Base-by-base conservation (phyloP, 2,888 invertebrate genomes). In the Rhaphigaster nebulosa region DNA sequence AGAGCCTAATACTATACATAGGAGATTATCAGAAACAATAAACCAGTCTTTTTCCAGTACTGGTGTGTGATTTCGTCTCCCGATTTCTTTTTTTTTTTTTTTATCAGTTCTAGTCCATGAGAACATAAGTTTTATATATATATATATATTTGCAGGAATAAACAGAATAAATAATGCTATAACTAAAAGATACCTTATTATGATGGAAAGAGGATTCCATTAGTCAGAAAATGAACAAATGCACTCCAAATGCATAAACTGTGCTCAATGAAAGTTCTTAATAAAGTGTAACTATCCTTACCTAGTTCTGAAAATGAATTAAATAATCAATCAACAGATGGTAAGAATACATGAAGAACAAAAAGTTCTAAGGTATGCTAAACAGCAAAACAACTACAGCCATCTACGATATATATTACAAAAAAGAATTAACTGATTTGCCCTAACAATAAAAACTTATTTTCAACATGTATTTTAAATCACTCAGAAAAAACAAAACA, bases 191-290 rank as follows among this genome's bases (percentile, higher is more conserved):
- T 76, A 76, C 70, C 70, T 76, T 76, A 34, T 38, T 26, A 76
- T 76, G 70, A 76, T 76, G 70, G 70, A 76, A 76, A 10, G 70
- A 76, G 38, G 23, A 76, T 76, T 76, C 70, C 70, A 76, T 38
- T 76, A 76, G 70, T 76, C 70, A 76, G 70, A 76, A 76, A 76
- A 38, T 76, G 34, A 76, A 76, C 70, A 76, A 76, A 76, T 38
- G 70, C 70, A 76, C 70, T 76, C 70, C 70, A 76, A 76, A 76
- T 76, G 70, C 20, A 76, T 76, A 76, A 76, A 76, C 70, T 23
- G 38, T 76, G 70, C 29, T 76, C 70, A 76, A 76, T 38, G 70
- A 76, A 76, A 76, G 70, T 76, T 76, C 38, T 13, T 38, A 76
- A 38, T 76, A 76, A 38, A 76, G 38, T 38, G 70, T 38, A 76